Evolutionary conservation across 1,140 invertebrate species (phyloP), one percentile per base, ranked within the genome.

Genomic region (Zaprionus nigranus): DNA sequence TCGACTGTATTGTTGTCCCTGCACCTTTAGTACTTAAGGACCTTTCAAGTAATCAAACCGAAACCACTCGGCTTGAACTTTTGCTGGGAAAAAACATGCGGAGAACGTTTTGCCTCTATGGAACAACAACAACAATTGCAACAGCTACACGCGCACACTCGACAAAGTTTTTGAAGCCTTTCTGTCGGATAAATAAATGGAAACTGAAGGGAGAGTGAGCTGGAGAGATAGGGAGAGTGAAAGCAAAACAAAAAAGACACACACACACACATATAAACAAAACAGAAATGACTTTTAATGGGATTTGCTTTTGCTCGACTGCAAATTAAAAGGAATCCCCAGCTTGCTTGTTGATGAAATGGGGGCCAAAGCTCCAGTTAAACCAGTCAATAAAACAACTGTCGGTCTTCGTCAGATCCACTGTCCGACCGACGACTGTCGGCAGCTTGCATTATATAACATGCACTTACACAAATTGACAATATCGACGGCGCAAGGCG

Each of bases 391-490:
- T 65, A 71, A 53, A 64, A 49, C 40, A 53, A 28, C 26, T 22
- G 36, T 20, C 30, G 24, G n/a, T 20, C 51, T 61, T 53, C 56
- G 51, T 26, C 30, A 66, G 78, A 13, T 58, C 61, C 70, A 58
- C 49, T 24, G 76, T 53, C 34, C 28, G 24, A 17, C 40, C 57
- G 62, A 40, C 24, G 51, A 30, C 17, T 68, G 78, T 53, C 54
- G 77, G 75, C 30, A 51, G 79, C 40, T 82, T 83, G 66, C 73
- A 79, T 90, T 85, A 80, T 78, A 70, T 79, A 90, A 79, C 85
- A 70, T 76, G 85, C 85, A 88, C 85, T 88, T 79, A 81, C 70
- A 85, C 74, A 90, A 88, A 88, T 88, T 88, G 85, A 79, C 79
- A 85, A 85, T 81, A 85, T 85, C 70, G 78, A 78, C 70, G 81